Conservation (phyloP, 2,888 invertebrate species). For the Ochropleura plecta region DNA sequence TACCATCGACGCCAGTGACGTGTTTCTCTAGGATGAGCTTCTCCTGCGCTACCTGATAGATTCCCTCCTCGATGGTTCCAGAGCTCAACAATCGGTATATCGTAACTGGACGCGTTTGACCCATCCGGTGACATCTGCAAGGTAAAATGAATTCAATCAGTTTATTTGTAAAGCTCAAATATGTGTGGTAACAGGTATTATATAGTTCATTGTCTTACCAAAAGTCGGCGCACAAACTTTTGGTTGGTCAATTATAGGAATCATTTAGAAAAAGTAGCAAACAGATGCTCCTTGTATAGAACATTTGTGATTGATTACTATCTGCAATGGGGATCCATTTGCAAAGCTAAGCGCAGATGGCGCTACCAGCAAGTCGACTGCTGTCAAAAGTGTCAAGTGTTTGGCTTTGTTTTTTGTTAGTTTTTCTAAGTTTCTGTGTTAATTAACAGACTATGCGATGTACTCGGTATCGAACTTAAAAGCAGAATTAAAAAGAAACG, state of each 20-base stretch:
- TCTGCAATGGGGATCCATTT: neutral
- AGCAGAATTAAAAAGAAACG: too few relatives aligned
- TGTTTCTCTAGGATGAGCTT: slow-evolving; percentile 98
- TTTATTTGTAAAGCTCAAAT: too few relatives aligned
- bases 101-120: slow-evolving; percentile 95
- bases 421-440: too few relatives aligned
- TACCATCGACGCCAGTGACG: slow-evolving; percentile 92
- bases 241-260: neutral
- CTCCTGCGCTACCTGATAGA: slow-evolving; percentile 96
- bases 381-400: too few relatives aligned
- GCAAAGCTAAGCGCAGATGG: neutral
- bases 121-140: slow-evolving; percentile 93
- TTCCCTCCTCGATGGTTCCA: slow-evolving; percentile 98
- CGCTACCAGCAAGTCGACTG: too few relatives aligned
- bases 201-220: neutral
- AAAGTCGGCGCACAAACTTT: neutral
- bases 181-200: neutral
- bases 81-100: slow-evolving; percentile 96
- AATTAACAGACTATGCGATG: too few relatives aligned
- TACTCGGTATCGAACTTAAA: too few relatives aligned
- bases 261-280: neutral
- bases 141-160: neutral
- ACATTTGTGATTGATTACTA: neutral
- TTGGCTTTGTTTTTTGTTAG: too few relatives aligned
- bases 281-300: too few relatives aligned